Percentiles rank a stretch among this genome's conserved stretches.
These are phyloP conservation scores for Carollia perspicillata DNA, from an alignment of 2,113 vertebrate genomes.

Conservation along the genomic window DNA sequence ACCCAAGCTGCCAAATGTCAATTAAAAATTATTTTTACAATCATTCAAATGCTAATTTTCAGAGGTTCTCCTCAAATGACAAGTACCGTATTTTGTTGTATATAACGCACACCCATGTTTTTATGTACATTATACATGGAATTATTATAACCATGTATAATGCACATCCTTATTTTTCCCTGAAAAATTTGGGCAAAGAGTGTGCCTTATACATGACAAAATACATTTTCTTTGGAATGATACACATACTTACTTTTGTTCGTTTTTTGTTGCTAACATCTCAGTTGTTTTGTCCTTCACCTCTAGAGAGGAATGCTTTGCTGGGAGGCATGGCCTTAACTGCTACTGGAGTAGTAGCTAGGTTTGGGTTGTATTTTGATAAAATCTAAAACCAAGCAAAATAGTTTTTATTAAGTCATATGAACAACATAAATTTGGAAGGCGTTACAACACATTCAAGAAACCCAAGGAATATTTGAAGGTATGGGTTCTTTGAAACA, in stretches of 20 bases:
- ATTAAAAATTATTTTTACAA: not conserved
- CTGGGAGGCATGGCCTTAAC: conserved; percentile 44
- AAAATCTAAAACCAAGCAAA: conserved; percentile 77
- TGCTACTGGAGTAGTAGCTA: conserved; percentile 41
- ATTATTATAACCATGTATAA: too few relatives aligned
- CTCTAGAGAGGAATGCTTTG: conserved; percentile 6
- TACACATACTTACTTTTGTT: conserved; percentile 56
- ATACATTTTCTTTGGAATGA: not conserved
- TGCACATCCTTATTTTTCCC: too few relatives aligned
- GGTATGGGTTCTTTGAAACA: not conserved
- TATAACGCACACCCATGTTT: too few relatives aligned
- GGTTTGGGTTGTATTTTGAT: conserved; percentile 78
- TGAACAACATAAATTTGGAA: not conserved
- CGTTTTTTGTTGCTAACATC: conserved; percentile 76
- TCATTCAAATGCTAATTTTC: not conserved
- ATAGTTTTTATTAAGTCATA: not conserved
- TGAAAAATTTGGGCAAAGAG: too few relatives aligned
- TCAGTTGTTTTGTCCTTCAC: not conserved
- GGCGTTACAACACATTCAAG: not conserved
- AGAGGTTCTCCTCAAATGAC: not conserved
- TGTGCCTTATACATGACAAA: too few relatives aligned
- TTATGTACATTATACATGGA: too few relatives aligned
- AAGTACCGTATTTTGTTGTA: too few relatives aligned
- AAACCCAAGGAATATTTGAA: not conserved
- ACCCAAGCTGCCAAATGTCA: not conserved